Evolutionary conservation across 2,888 invertebrate species (phyloP).

Genomic region (Drepana falcataria): DNA sequence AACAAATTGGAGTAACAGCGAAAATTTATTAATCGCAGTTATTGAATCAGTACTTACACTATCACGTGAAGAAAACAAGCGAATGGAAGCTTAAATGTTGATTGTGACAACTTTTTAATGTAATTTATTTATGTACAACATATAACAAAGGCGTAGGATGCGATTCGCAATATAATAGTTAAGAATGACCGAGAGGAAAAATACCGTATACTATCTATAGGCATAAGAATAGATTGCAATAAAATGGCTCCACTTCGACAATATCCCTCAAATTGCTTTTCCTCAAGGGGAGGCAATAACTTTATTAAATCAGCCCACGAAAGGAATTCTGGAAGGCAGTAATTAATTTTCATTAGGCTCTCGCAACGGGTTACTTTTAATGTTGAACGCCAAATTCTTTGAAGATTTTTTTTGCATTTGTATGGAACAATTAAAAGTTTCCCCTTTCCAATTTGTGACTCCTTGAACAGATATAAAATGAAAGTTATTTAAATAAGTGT

Average conservation of each 20-base stretch:
- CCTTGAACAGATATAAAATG: neutral
- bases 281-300: slow-evolving; percentile 30
- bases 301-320: slow-evolving; percentile 39
- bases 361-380: slow-evolving; percentile 28
- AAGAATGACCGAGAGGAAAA: too few relatives aligned
- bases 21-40: too few relatives aligned
- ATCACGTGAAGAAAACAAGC: too few relatives aligned
- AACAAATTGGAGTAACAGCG: too few relatives aligned
- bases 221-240: slow-evolving; percentile 1
- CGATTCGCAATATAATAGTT: too few relatives aligned
- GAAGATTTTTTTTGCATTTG: slow-evolving; percentile 7
- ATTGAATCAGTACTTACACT: too few relatives aligned
- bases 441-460: neutral
- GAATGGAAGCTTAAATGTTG: too few relatives aligned
- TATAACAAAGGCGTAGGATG: too few relatives aligned
- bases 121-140: too few relatives aligned
- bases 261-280: slow-evolving; percentile 19
- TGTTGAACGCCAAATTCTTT: slow-evolving; percentile 14
- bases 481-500: neutral
- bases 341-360: slow-evolving; percentile 49
- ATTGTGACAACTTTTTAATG: too few relatives aligned
- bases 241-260: slow-evolving; percentile 5
- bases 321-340: slow-evolving; percentile 30
- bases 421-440: neutral
- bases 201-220: neutral